These are phyloP conservation scores for Formica exsecta DNA, from an alignment of 1,140 invertebrate genomes.

Conservation along the genomic window DNA sequence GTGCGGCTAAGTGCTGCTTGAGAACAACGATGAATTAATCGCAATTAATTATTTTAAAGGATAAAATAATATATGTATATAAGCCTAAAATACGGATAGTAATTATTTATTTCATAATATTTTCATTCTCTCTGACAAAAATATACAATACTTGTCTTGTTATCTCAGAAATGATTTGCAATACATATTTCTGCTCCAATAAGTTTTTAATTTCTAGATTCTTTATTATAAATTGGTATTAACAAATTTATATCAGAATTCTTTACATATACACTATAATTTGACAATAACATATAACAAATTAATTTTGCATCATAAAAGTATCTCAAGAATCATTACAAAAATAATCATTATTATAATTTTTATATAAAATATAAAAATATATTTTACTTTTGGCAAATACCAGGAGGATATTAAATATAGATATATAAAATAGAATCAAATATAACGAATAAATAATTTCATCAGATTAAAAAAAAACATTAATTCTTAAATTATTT, in stretches of 20 bases:
- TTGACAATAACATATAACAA: neutral
- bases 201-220: neutral
- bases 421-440: neutral
- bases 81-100: neutral
- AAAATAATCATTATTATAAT: constrained; percentile 6
- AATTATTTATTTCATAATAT: neutral
- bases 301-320: neutral
- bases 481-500: neutral
- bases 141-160: neutral
- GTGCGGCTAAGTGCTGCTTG: neutral
- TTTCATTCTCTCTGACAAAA: neutral
- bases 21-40: neutral
- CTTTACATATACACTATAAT: neutral
- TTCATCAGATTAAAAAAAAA: neutral
- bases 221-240: neutral
- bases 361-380: neutral
- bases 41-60: neutral
- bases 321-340: neutral
- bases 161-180: neutral
- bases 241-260: neutral
- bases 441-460: neutral
- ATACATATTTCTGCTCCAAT: neutral
- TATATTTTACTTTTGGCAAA: neutral
- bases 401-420: neutral
- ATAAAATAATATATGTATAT: neutral